A percentile compares a stretch with the other conserved stretches of the same genome.
phyloP scores from a whole-genome alignment of 2,797 vertebrate genomes.

The Acropternis orthonyx region DNA sequence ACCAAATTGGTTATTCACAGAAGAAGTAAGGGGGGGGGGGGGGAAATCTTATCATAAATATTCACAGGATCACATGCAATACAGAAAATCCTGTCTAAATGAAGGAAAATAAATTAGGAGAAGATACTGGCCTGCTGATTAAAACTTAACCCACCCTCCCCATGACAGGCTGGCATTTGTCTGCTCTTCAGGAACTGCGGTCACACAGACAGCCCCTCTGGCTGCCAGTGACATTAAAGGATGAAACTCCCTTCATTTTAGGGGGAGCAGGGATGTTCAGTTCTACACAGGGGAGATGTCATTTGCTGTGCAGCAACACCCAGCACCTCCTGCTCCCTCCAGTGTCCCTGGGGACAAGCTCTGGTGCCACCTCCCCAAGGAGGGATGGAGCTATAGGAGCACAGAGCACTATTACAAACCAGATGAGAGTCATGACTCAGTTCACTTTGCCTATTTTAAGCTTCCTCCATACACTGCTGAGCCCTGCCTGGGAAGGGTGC shows the following conservation, averaged over 20 bases:
- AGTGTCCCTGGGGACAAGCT: neutral
- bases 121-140: neutral
- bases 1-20: conserved; percentile 13
- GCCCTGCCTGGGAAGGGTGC: neutral
- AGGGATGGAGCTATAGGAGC: neutral
- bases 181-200: neutral
- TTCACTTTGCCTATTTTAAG: neutral
- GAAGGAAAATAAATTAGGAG: conserved; percentile 22
- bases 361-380: neutral
- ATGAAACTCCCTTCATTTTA: neutral
- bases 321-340: neutral
- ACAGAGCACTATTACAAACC: neutral
- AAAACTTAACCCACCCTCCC: neutral
- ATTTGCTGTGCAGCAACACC: fast-evolving
- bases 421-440: neutral
- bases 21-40: neutral
- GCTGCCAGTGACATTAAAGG: conserved; percentile 3
- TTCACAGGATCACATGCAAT: neutral
- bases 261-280: neutral
- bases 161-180: neutral
- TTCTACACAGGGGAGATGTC: neutral
- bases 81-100: conserved; percentile 5
- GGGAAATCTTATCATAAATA: conserved; percentile 6
- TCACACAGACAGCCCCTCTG: conserved; percentile 4
- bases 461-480: neutral